phyloP scores from a whole-genome alignment of 2,888 invertebrate genomes.

The Ptilodon capucinus region DNA sequence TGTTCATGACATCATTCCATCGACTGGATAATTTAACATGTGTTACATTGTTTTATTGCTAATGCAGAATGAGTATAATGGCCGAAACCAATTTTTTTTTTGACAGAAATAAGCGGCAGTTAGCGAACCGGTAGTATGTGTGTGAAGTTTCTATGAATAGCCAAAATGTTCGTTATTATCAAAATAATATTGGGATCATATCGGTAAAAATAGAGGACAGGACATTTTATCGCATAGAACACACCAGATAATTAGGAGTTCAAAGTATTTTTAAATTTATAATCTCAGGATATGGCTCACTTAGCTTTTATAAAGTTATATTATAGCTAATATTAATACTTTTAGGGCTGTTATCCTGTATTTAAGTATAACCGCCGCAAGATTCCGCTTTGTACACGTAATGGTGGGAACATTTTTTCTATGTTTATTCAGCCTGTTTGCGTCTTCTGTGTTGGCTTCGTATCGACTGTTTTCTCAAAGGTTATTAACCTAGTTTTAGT shows the following conservation, averaged over 20 bases:
- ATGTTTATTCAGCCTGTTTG: conserved; percentile 59
- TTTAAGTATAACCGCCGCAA: neutral
- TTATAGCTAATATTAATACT: neutral
- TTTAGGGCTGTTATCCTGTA: neutral
- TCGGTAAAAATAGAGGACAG: no score
- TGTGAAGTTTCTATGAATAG: no score
- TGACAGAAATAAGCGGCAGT: no score
- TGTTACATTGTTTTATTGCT: conserved; percentile 9
- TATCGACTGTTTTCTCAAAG: conserved; percentile 55
- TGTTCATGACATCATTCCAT: conserved; percentile 29
- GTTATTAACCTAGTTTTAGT: conserved; percentile 70
- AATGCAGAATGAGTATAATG: no score
- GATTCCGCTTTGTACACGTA: conserved; percentile 20
- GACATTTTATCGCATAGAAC: no score
- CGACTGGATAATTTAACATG: no score
- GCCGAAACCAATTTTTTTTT: no score
- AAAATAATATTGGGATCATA: no score
- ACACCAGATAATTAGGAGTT: no score
- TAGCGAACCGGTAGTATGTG: no score
- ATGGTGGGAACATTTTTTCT: conserved; percentile 37
- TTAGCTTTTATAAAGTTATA: neutral
- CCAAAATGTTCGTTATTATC: no score
- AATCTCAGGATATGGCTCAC: neutral
- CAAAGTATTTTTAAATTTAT: neutral
- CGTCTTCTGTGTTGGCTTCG: conserved; percentile 45